These are phyloP conservation scores for Poecile montanus DNA, from an alignment of 2,797 vertebrate genomes.

Conservation along the genomic window DNA sequence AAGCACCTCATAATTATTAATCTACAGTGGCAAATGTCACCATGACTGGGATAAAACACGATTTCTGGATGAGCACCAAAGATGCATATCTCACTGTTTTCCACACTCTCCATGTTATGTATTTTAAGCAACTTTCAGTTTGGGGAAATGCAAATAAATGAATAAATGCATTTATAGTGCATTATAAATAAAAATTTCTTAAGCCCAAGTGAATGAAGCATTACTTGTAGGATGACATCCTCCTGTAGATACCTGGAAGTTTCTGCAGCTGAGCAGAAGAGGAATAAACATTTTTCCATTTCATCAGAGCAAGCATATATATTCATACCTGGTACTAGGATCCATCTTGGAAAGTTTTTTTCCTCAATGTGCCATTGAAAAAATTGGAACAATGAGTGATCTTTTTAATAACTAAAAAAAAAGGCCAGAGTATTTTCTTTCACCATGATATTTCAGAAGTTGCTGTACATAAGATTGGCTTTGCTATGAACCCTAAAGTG, in stretches of 20 bases:
- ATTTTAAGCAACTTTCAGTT: constrained; percentile 25
- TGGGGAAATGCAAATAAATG: constrained; percentile 39
- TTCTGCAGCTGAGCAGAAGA: neutral
- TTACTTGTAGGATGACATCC: neutral
- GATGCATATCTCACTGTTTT: constrained; percentile 5
- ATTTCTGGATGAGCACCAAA: constrained; percentile 4
- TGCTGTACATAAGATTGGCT: neutral
- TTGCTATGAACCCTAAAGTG: neutral
- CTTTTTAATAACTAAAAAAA: constrained; percentile 24
- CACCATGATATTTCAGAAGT: neutral
- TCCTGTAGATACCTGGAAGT: neutral
- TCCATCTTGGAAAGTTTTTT: neutral
- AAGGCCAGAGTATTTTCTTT: neutral
- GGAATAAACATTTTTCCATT: neutral
- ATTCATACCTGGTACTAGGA: neutral
- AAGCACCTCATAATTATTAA: neutral
- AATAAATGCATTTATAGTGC: constrained; percentile 48
- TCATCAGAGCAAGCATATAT: neutral
- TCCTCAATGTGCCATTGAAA: neutral
- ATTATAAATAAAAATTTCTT: constrained; percentile 24
- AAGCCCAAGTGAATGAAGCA: constrained; percentile 16
- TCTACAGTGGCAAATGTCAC: neutral
- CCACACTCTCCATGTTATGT: neutral
- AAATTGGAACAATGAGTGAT: neutral
- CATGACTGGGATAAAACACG: neutral